Percentiles rank a stretch among this genome's conserved stretches.
Evolutionary conservation across 2,113 vertebrate species (phyloP).

Genomic region (Rhinoderma darwinii): DNA sequence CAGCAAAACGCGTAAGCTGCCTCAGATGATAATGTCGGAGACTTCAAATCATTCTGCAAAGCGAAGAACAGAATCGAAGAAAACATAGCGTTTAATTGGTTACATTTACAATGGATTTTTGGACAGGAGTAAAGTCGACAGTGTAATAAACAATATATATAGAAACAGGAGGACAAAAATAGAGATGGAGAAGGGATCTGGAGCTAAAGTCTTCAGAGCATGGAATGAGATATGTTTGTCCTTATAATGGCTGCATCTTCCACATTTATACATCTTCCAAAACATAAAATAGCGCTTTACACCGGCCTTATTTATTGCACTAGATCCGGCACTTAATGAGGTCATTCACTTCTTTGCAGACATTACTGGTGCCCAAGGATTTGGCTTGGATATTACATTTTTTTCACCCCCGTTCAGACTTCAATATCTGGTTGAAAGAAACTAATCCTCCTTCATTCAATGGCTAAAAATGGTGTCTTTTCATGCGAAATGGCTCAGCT

Average conservation of each 20-base stretch:
- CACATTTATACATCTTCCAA: slow-evolving; percentile 16
- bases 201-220: background rate
- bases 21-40: background rate
- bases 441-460: slow-evolving; percentile 22
- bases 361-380: slow-evolving; percentile 33
- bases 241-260: slow-evolving; percentile 1
- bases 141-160: slow-evolving; percentile 41
- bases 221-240: slow-evolving; percentile 38
- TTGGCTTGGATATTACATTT: slow-evolving; percentile 18
- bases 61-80: background rate
- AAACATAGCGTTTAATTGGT: slow-evolving; percentile 3
- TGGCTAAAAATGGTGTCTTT: background rate
- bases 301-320: slow-evolving; percentile 12
- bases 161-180: background rate
- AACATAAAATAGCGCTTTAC: slow-evolving; percentile 21
- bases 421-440: background rate
- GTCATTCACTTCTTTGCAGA: slow-evolving; percentile 28
- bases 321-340: slow-evolving; percentile 28
- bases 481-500: background rate
- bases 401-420: background rate
- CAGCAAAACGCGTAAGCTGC: background rate
- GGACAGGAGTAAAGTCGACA: background rate
- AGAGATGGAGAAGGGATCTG: background rate
- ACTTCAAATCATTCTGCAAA: background rate
- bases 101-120: slow-evolving; percentile 34